phyloP scores from a whole-genome alignment of 2,113 vertebrate species.

The Anolis sagrei region DNA sequence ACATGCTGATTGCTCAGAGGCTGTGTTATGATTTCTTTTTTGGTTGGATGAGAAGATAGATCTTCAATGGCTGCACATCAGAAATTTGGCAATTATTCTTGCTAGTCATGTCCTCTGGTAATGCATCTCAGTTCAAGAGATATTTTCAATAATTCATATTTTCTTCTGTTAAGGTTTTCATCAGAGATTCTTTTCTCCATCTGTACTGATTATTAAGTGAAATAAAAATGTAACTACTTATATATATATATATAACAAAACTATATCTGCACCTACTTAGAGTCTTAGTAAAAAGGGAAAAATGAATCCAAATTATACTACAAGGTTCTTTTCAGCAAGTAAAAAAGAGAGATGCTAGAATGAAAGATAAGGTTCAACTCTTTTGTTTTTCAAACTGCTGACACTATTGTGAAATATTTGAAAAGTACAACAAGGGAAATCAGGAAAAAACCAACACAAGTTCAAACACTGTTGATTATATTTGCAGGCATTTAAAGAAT shows the following conservation, averaged over 20 bases:
- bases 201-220: neutral
- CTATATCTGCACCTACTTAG: neutral
- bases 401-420: slow-evolving; percentile 30
- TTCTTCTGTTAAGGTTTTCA: neutral
- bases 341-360: neutral
- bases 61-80: no score
- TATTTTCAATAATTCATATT: neutral
- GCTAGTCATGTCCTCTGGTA: neutral
- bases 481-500: slow-evolving; percentile 28
- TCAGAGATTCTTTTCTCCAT: no score
- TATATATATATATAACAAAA: neutral
- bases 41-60: no score
- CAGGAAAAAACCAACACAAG: fast-evolving
- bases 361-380: neutral
- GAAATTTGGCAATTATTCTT: no score
- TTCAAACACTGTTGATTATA: slow-evolving; percentile 25
- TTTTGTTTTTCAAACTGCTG: slow-evolving; percentile 2
- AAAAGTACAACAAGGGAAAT: neutral
- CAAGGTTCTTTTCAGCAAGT: neutral
- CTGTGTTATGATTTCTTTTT: neutral
- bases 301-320: no score
- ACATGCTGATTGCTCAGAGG: neutral
- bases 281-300: no score
- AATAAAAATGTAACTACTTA: neutral
- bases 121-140: neutral